These are phyloP conservation scores for Stenodera caucasica DNA, from an alignment of 2,888 invertebrate species.

Conservation along the genomic window DNA sequence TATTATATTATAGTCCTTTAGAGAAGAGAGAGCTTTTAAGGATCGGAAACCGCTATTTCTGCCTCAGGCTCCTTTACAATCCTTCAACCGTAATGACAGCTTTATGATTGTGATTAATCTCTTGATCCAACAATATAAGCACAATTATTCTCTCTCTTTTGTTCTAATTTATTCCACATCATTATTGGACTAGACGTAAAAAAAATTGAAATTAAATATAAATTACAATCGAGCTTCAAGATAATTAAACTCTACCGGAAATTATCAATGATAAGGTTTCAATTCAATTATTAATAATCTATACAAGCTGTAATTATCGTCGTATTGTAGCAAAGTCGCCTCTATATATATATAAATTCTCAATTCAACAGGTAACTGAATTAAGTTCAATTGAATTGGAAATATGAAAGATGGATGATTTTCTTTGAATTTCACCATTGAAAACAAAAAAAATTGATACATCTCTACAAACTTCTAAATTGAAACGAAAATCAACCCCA, in stretches of 20 bases:
- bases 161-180: no score
- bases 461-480: no score
- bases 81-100: neutral
- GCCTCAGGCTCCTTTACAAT: slow-evolving; percentile 18
- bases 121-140: neutral
- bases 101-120: neutral
- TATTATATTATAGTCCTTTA: slow-evolving; percentile 22
- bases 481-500: no score
- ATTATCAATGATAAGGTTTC: no score
- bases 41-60: slow-evolving; percentile 40
- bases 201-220: slow-evolving; percentile 32
- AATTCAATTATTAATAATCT: no score
- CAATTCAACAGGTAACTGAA: slow-evolving; percentile 30
- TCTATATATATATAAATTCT: no score
- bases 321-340: no score
- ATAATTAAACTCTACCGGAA: slow-evolving; percentile 36
- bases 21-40: slow-evolving; percentile 44
- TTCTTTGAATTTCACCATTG: no score
- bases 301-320: no score
- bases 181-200: no score
- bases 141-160: neutral
- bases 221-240: no score
- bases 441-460: no score
- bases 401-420: slow-evolving; percentile 7
- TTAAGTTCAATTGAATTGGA: slow-evolving; percentile 14